These are phyloP conservation scores for Pseudorasbora parva DNA, from an alignment of 2,113 vertebrate species.

Conservation along the genomic window DNA sequence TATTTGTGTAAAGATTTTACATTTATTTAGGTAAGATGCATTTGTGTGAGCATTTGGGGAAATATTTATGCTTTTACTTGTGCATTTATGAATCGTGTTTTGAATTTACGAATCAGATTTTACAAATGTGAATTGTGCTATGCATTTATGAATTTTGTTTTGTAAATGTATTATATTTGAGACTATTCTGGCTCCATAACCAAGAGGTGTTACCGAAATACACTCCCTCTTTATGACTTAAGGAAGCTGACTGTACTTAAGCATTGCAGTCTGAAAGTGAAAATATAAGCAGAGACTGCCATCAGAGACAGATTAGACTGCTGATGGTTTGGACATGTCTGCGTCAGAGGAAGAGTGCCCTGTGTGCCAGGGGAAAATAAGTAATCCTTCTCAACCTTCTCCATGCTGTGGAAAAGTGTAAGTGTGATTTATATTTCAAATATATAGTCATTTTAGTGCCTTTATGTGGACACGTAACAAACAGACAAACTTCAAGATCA, in stretches of 20 bases:
- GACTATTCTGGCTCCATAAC: too few species aligned
- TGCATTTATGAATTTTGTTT: too few species aligned
- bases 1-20: too few species aligned
- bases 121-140: too few species aligned
- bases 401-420: slow-evolving; percentile 83
- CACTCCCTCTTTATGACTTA: background rate
- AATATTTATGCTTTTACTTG: too few species aligned
- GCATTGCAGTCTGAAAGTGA: slow-evolving; percentile 24
- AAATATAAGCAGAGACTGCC: background rate
- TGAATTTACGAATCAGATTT: too few species aligned
- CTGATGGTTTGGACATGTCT: background rate
- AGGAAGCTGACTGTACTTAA: too few species aligned
- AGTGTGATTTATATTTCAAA: slow-evolving; percentile 61
- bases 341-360: slow-evolving; percentile 77
- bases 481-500: background rate
- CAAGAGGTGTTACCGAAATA: too few species aligned
- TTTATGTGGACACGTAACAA: background rate
- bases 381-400: slow-evolving; percentile 77
- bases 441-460: background rate
- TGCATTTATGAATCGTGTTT: too few species aligned
- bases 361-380: slow-evolving; percentile 78
- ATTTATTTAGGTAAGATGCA: too few species aligned
- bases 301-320: background rate
- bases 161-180: too few species aligned
- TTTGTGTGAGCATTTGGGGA: too few species aligned